Evolutionary conservation across 2,888 invertebrate genomes (phyloP).

Genomic region (Alentia gelatinosa): DNA sequence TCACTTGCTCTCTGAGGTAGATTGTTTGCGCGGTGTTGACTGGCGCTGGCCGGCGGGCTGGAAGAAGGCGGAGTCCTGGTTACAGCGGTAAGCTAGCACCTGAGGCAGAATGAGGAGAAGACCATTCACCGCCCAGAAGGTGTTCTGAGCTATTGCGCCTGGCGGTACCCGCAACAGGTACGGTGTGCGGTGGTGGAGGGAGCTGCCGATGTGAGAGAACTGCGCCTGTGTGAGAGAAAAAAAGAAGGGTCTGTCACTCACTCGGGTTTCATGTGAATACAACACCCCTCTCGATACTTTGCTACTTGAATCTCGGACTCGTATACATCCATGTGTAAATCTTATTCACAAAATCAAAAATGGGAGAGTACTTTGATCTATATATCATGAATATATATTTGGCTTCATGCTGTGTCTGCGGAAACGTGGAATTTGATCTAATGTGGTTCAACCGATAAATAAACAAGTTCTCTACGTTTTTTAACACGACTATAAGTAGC

Average conservation of each 20-base stretch:
- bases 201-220: slow-evolving; percentile 68
- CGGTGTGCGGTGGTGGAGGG: slow-evolving; percentile 70
- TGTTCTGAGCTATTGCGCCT: slow-evolving; percentile 60
- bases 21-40: background rate
- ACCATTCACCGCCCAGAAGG: slow-evolving; percentile 72
- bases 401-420: no score
- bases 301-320: no score
- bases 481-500: no score
- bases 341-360: no score
- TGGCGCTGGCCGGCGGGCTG: background rate
- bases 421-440: no score
- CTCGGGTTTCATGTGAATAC: background rate
- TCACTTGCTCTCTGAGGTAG: background rate
- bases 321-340: no score
- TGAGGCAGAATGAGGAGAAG: slow-evolving; percentile 72
- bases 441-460: no score
- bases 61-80: background rate
- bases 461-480: no score
- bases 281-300: no score
- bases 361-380: no score
- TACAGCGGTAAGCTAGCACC: slow-evolving; percentile 69
- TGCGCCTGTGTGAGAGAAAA: slow-evolving; percentile 69
- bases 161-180: slow-evolving; percentile 64
- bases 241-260: no score
- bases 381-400: no score